Conservation (phyloP, 1,140 invertebrate genomes). For the Magallana gigas region DNA sequence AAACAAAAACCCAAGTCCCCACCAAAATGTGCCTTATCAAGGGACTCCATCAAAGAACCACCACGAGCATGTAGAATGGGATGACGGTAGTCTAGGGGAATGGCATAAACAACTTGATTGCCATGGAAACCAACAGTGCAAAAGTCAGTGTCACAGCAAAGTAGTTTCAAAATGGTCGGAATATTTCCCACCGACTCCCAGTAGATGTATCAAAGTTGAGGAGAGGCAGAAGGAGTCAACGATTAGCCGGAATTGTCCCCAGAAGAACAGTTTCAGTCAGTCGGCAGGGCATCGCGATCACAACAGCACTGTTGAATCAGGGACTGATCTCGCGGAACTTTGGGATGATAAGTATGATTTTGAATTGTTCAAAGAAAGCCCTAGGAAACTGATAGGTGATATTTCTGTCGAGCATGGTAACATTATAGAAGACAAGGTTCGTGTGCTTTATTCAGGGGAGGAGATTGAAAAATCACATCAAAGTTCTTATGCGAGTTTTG, state of each 20-base stretch:
- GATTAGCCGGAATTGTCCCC: background rate
- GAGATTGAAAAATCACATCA: constrained; percentile 5
- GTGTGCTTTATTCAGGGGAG: background rate
- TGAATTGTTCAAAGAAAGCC: constrained; percentile 12
- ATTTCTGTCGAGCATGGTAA: background rate
- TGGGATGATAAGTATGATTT: constrained; percentile 19
- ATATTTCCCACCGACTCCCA: constrained; percentile 17
- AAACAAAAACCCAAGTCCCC: background rate
- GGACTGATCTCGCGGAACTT: background rate
- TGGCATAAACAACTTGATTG: constrained; percentile 18
- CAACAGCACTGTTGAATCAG: background rate
- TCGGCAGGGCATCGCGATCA: no score
- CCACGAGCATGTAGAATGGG: constrained; percentile 17
- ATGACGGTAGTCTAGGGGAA: constrained; percentile 7
- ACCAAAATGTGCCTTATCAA: constrained; percentile 12
- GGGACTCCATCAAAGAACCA: background rate
- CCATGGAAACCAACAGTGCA: constrained; percentile 24
- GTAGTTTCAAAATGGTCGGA: constrained; percentile 16
- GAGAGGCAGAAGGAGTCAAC: background rate
- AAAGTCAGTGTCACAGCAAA: background rate
- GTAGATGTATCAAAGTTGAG: constrained; percentile 15
- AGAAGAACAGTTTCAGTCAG: background rate
- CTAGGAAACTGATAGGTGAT: background rate
- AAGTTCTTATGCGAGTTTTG: constrained; percentile 15
- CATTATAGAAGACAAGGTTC: background rate